These are phyloP conservation scores for Drosophila infuscata DNA, from an alignment of 2,888 invertebrate species.

Conservation along the genomic window DNA sequence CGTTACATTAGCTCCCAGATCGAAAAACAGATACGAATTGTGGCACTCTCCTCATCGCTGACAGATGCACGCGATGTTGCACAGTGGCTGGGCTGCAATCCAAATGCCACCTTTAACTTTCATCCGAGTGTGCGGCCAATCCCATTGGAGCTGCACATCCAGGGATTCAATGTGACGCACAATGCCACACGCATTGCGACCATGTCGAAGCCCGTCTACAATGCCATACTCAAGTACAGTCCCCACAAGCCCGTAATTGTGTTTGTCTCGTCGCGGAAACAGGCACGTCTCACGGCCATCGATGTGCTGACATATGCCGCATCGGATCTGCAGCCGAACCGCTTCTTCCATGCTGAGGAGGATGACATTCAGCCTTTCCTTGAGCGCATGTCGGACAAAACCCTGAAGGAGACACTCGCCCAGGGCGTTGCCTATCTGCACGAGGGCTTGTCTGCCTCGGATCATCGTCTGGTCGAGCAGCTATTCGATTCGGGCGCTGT, in stretches of 20 bases:
- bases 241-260: constrained; percentile 94
- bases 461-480: constrained; percentile 96
- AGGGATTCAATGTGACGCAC: constrained; percentile 98
- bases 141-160: constrained; percentile 97
- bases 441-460: constrained; percentile 94
- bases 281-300: constrained; percentile 97
- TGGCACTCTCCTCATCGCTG: constrained; percentile 96
- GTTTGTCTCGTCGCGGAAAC: constrained; percentile 96
- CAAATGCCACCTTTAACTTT: constrained; percentile 98
- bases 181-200: constrained; percentile 97
- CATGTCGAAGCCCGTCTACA: constrained; percentile 99
- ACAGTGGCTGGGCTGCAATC: constrained; percentile 97
- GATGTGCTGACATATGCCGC: constrained; percentile 97
- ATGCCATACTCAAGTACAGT: constrained; percentile 93
- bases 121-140: constrained; percentile 98
- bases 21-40: constrained; percentile 94
- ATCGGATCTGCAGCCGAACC: constrained; percentile 93
- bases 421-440: constrained; percentile 99
- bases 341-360: constrained; percentile 95
- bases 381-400: constrained; percentile 94
- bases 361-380: constrained; percentile 95
- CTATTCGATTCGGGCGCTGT: constrained; percentile 97
- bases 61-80: constrained; percentile 98
- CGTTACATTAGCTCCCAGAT: constrained; percentile 98
- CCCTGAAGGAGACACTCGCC: constrained; percentile 94